Percentiles rank a stretch among this genome's conserved stretches.
These are phyloP conservation scores for Sceliomorpha sp. DNA, from an alignment of 2,888 invertebrate species.

Conservation along the genomic window DNA sequence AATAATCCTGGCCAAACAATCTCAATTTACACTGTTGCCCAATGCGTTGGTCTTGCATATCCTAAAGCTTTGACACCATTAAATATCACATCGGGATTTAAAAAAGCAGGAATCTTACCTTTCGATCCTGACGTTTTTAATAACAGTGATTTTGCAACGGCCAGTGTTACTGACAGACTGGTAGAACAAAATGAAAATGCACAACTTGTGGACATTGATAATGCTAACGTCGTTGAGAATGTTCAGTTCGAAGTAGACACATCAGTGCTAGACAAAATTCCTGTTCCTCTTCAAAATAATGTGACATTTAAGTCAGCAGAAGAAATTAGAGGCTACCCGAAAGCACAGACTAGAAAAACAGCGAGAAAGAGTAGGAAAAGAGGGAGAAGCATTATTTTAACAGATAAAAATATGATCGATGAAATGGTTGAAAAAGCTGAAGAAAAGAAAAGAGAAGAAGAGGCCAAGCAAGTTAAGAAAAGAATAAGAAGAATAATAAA, in stretches of 20 bases:
- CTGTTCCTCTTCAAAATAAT: constrained; percentile 16
- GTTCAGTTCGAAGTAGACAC: constrained; percentile 20
- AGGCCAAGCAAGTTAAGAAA: too few species aligned
- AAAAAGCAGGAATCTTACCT: constrained; percentile 33
- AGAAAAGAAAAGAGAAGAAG: too few species aligned
- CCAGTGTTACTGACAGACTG: constrained; percentile 24
- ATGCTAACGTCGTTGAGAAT: constrained; percentile 13
- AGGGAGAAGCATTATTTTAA: too few species aligned
- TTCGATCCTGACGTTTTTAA: constrained; percentile 36
- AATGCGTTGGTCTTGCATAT: constrained; percentile 29
- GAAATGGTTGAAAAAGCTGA: too few species aligned
- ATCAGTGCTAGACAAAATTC: constrained; percentile 22
- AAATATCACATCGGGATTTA: constrained; percentile 38
- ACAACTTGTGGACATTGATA: constrained; percentile 6
- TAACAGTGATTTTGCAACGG: constrained; percentile 19
- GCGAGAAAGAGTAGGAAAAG: too few species aligned
- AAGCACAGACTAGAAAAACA: too few species aligned
- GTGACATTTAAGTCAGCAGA: too few species aligned
- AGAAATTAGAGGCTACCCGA: too few species aligned
- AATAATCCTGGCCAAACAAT: constrained; percentile 8
- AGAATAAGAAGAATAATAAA: too few species aligned
- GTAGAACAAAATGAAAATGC: background rate
- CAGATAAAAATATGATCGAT: too few species aligned
- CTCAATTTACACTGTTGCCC: constrained; percentile 34
- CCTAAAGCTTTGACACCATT: constrained; percentile 13